Base-by-base conservation (phyloP, 2,888 invertebrate genomes). In the Luperina nickerlii region DNA sequence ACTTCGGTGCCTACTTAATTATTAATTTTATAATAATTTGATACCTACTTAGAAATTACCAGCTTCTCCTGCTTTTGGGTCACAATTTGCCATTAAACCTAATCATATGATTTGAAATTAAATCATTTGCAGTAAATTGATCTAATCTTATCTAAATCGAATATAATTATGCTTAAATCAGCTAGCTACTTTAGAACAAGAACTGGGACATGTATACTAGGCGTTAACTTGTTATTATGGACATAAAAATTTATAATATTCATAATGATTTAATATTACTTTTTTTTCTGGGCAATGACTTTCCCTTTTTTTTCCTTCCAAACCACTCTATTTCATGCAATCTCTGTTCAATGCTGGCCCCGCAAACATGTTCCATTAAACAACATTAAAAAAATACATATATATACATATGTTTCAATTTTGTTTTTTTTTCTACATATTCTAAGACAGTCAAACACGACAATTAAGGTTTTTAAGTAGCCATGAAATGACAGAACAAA, bases 101-200 rank as follows among this genome's bases (percentile, higher is more conserved):
- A 63, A 83, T 85, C 81, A 87, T 85, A 76, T 79, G 66, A 82
- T 83, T 86, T 76, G 69, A 84, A 88, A 88, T 87, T 79, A 86
- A 87, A 86, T 77, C 73, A 83, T 88, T 86, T 82, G 76, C 86
- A 79, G 78, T 81, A 81, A 88, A 86, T 80, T 78, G 78, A 79
- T 76, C 45, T 84, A 76, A 88, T 88, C 86, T 83, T 84, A 86
- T 86, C 87, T 82, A 84, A 82, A 87, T 79, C 74, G 80, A 86
- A 79, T 81, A 74, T 84, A 87, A 84, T 86, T 85, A 87, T 79
- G 57, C 69, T 67, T 87, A 76, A 84, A 81, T 76, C 70, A 73
- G 71, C 74, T 84, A 79, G 67, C 69, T 88, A 81, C 70, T 86
- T 79, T 42, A 65, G 32, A 74, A 82, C 78, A 77, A 78, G 81